Evolutionary conservation across 2,113 vertebrate genomes (phyloP).

Genomic region (Xiphophorus hellerii): DNA sequence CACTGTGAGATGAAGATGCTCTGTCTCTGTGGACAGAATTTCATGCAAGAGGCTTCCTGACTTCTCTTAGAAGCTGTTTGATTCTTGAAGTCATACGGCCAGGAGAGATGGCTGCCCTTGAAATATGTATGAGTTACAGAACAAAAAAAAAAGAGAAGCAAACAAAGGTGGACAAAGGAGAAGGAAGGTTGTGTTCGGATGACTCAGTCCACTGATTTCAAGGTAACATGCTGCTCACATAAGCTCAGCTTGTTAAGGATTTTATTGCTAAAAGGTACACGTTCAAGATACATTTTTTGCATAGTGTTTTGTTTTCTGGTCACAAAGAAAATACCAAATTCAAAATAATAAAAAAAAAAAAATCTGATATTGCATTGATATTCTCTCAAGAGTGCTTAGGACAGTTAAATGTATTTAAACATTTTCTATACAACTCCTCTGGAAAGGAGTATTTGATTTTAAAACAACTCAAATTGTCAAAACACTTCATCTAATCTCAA

Average conservation of each 20-base stretch:
- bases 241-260: not conserved
- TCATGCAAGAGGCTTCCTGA: slow-evolving; percentile 32
- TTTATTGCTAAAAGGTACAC: too few species aligned
- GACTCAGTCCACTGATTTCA: not conserved
- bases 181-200: not conserved
- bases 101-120: slow-evolving; percentile 34
- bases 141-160: not conserved
- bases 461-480: too few species aligned
- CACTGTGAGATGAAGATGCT: slow-evolving; percentile 9
- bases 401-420: too few species aligned
- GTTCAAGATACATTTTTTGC: too few species aligned
- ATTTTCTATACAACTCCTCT: too few species aligned
- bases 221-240: not conserved
- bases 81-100: slow-evolving; percentile 14
- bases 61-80: slow-evolving; percentile 19
- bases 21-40: slow-evolving; percentile 40
- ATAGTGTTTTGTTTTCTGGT: too few species aligned
- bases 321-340: too few species aligned
- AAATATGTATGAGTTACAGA: slow-evolving; percentile 54
- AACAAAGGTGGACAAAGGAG: not conserved
- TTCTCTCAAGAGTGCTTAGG: too few species aligned
- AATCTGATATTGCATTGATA: too few species aligned
- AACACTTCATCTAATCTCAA: too few species aligned
- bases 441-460: too few species aligned
- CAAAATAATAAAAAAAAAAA: too few species aligned